Evolutionary conservation across 2,113 vertebrate species (phyloP), one percentile per base, ranked within the genome.

Genomic region (Tyrannus savana): DNA sequence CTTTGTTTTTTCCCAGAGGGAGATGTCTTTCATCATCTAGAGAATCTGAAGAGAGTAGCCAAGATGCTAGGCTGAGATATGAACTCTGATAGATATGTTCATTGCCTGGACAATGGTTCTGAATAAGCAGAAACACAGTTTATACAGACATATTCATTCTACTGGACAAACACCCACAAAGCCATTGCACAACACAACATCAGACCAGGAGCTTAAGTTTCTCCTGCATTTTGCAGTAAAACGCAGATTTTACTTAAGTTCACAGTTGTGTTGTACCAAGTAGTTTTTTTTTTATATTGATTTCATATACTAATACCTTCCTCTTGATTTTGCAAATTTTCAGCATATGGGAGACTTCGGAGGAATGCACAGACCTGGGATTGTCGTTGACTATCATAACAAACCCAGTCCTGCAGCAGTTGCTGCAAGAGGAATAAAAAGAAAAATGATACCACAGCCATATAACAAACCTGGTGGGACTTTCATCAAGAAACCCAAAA

Each of bases 391-490:
- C 95, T 98, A 98, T 98, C 98, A 98, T 93, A 97, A 98, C 95
- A 98, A 98, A 96, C 96, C 98, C 79, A 97, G 98, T 95, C 96
- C 91, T 97, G 97, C 97, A 97, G 97, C 98, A 95, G 97, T 98
- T 97, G 97, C 96, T 96, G 97, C 97, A 95, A 97, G 98, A 98
- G 98, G 98, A 95, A 98, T 98, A 95, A 99, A 99, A 96, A 98
- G 98, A 96, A 98, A 98, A 97, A 98, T 98, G 97, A 97, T 97
- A 63, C 97, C 95, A 56, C 98, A 98, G 83, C 98, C 98, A 8
- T 98, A 98, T 96, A 98, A 96, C 93, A 98, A 98, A 87, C 97
- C 98, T 23, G 96, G 97, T 87, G 97, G 97, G 95, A 97, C 97
- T 25, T 98, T 98, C 96, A 96, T 98, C 92, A 99, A 98, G 98